phyloP scores from a whole-genome alignment of 2,888 invertebrate genomes.

The Mythimna ferrago region DNA sequence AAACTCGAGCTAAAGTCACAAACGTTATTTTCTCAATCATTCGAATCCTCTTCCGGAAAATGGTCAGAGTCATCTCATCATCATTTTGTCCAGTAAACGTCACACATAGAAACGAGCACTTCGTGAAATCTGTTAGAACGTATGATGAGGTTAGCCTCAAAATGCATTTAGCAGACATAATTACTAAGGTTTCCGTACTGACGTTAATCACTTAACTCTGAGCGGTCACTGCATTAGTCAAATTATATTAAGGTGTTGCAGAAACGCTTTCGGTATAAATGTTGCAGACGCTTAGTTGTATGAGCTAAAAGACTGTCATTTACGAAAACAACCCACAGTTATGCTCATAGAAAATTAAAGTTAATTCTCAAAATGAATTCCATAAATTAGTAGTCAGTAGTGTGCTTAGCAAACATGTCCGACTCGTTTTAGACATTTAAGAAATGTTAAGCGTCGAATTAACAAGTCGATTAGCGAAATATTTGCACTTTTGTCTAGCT shows the following conservation, averaged over 20 bases:
- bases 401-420: not conserved
- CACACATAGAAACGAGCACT: not conserved
- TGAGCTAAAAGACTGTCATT: not conserved
- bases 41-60: not conserved
- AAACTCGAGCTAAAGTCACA: not conserved
- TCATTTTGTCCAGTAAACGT: not conserved
- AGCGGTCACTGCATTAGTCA: not conserved
- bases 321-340: constrained; percentile 4
- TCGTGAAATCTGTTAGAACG: not conserved
- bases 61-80: not conserved
- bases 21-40: not conserved
- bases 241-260: not conserved
- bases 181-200: not conserved
- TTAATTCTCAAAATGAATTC: not conserved
- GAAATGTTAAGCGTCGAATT: constrained; percentile 24
- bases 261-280: not conserved
- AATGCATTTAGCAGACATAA: constrained; percentile 4
- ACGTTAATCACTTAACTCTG: constrained; percentile 1
- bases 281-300: not conserved
- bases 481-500: constrained; percentile 3
- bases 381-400: constrained; percentile 3
- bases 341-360: constrained; percentile 6
- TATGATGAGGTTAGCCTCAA: not conserved
- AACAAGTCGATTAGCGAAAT: constrained; percentile 38
- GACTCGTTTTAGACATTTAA: not conserved